Evolutionary conservation across 2,797 vertebrate genomes (phyloP).

Genomic region (Malurus splendens): DNA sequence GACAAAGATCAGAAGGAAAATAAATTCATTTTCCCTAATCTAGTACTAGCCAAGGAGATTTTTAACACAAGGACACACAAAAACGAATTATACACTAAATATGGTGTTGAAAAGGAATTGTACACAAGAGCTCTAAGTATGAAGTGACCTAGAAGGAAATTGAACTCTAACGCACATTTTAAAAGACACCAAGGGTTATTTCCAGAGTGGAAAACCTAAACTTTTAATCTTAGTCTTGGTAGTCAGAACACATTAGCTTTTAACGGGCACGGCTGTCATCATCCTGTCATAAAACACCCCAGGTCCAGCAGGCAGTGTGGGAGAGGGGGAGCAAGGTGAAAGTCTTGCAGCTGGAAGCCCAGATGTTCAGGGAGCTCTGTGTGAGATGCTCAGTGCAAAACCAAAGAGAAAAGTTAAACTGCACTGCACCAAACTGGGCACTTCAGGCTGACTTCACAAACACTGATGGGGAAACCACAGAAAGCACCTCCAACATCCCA

Average conservation of each 20-base stretch:
- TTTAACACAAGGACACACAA: not conserved
- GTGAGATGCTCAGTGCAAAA: constrained; percentile 28
- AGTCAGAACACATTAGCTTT: constrained; percentile 48
- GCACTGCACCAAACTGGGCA: not conserved
- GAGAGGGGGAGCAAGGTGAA: not conserved
- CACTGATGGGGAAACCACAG: not conserved
- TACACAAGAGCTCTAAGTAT: not conserved
- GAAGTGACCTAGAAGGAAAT: not conserved
- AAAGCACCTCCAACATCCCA: not conserved
- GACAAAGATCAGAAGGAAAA: not conserved
- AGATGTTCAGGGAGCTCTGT: constrained; percentile 68
- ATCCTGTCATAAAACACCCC: constrained; percentile 16
- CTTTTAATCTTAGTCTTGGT: not conserved
- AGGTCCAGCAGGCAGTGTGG: not conserved
- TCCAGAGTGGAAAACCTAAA: not conserved
- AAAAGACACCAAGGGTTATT: not conserved
- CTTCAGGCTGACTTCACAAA: constrained; percentile 51
- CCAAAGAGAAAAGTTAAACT: constrained; percentile 21
- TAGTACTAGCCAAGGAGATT: not conserved
- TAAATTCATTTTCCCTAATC: not conserved
- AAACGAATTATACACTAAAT: not conserved
- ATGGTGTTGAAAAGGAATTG: not conserved
- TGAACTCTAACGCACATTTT: not conserved
- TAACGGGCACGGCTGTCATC: not conserved
- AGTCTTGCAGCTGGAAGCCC: constrained; percentile 56